Base-by-base conservation (phyloP, 1,140 invertebrate genomes). In the Drosophila sechellia region DNA sequence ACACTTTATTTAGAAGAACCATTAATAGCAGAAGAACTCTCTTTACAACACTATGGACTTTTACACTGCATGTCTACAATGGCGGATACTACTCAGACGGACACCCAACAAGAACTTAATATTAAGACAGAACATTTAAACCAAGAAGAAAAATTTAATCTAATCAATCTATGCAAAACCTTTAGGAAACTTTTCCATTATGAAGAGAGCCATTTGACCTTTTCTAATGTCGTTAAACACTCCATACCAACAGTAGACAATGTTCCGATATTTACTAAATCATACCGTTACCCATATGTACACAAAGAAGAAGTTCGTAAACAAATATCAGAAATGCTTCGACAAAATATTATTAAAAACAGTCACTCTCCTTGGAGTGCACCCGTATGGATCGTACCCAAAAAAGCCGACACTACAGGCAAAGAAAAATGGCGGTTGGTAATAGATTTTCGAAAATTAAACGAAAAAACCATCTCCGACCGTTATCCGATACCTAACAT, bases 161-260 rank as follows among this genome's bases (percentile, higher is more conserved):
- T 69, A 60, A 10, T 54, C 11, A 42, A 69, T 40, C 35, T 54
- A 39, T 54, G 49, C 42, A 60, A 69, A 45, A 10, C 46, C 5
- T 66, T 57, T n/a, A 64, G 57, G 43, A 57, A 31, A 49, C 63
- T 65, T 31, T 65, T 65, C 15, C 39, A 65, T 20, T 35, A 48
- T 10, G 61, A 64, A 20, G 25, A 58, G 22, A 53, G 46, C 17
- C 48, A 68, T 46, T 34, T 59, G 17, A 68, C 64, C 12, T 68
- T 68, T 43, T 68, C 64, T 5, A 68, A 68, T 17, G 55, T 25
- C 20, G 40, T 59, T 5, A 55, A 42, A 43, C 55, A 57, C 15
- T 45, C 40, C 3, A 57, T 58, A 3, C 31, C 40, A 5, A 58
- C 43, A 25, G 42, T 35, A 10, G 48, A 68, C 37, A 27, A 61